Evolutionary conservation across 2,888 invertebrate genomes (phyloP), one percentile per base, ranked within the genome.

Genomic region (Stenichneumon culpator): DNA sequence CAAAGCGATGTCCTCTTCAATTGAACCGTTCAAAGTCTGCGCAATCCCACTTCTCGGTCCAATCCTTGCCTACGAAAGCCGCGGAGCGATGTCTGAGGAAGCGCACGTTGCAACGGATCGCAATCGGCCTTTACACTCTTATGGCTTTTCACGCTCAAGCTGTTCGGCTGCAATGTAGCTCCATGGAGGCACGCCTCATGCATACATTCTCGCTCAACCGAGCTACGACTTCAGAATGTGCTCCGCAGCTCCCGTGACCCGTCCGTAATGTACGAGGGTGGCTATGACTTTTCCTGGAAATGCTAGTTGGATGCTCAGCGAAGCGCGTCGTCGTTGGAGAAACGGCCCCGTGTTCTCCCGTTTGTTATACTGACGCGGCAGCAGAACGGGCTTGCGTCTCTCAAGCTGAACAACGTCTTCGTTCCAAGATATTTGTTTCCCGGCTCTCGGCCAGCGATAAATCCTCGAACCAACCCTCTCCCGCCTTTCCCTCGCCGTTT

Each of bases 361-460:
- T 77, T 77, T 77, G 67, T 77, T 68, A 67, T 77, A 85, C 84
- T 70, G 52, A 77, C 50, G 67, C 22, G 39, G 52, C 22, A 54
- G 52, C 77, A 39, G 67, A 73, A 73, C 73, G 73, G 39, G 44
- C 22, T 39, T 39, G 57, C 73, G 39, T 19, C 57, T 39, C 57
- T 39, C 73, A 73, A 73, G 22, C 73, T 39, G 22, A 82, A 60
- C 57, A 73, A 72, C 25, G 67, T 73, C 74, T 69, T 74, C 54
- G 67, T 77, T 77, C 36, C 67, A 44, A 68, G n/a, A 63, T 63
- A 73, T 68, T 74, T 82, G 52, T 69, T 83, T 79, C 50, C 74
- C 63, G 63, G 72, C 57, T 65, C 28, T 57, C 57, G 39, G 47
- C 65, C 39, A 79, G 28, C 73, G 22, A 75, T 63, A 74, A 83